Evolutionary conservation across 2,888 invertebrate species (phyloP), one percentile per base, ranked within the genome.

Genomic region (Rosalia funebris): DNA sequence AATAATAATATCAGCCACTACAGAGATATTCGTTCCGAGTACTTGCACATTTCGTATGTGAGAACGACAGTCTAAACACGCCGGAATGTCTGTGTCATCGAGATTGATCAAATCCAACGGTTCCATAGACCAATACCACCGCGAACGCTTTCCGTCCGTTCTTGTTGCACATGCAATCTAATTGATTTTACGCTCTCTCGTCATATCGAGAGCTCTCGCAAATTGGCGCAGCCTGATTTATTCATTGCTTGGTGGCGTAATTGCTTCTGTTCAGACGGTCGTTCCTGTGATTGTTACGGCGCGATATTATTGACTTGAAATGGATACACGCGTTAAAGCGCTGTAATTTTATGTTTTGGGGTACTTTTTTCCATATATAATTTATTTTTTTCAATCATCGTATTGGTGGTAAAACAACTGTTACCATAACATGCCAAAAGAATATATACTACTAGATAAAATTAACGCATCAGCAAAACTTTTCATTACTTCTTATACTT

Each of bases 41-140:
- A 60, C 57, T 63, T 56, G 60, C 61, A 62, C 48, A 64, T 69
- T 69, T 65, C 59, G 65, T 69, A 69, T 69, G 69, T 69, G 69
- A 64, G 69, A 69, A 67, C 58, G 62, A 61, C 63, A 50, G 54
- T 55, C 56, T 19, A 37, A 61, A 47, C 56, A 48, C 61, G 32
- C 32, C 17, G 57, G 69, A 69, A 69, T 69, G 57, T 42, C 19
- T 53, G 36, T 50, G 59, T 55, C 60, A 56, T 50, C 32, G 60
- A 55, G 50, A 52, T 60, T 55, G 53, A 53, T 53, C 15, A 53
- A 42, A 53, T n/a, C 53, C 15, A 41, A 20, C 25, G 52, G 31
- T 41, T 32, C 39, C 42, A 32, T 31, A 42, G 42, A 31, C 44
- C 41, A 16, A 31, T 41, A 16, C 16, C 53, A n/a, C 53, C 37